Evolutionary conservation across 1,140 invertebrate genomes (phyloP).

Genomic region (Microplitis mediator): DNA sequence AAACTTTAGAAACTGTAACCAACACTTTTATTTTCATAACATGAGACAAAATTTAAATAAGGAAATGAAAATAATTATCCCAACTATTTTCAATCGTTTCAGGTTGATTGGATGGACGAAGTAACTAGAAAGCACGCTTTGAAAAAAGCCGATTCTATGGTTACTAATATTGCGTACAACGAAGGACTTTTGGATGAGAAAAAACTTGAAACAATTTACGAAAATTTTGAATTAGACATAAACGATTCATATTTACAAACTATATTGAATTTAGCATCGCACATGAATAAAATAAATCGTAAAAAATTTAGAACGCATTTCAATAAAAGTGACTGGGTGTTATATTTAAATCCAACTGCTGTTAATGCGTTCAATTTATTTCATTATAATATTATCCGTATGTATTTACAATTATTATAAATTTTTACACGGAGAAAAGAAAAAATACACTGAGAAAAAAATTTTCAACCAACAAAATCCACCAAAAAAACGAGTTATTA

Average conservation of each 20-base stretch:
- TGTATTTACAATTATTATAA: conserved; percentile 48
- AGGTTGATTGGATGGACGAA: conserved; percentile 90
- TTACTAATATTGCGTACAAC: conserved; percentile 81
- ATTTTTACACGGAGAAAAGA: too few relatives aligned
- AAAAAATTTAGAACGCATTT: conserved; percentile 76
- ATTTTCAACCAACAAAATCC: too few relatives aligned
- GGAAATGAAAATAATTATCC: not conserved
- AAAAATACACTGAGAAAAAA: too few relatives aligned
- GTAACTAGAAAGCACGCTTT: conserved; percentile 74
- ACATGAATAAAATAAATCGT: conserved; percentile 69
- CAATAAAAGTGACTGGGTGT: conserved; percentile 84
- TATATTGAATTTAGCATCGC: conserved; percentile 74
- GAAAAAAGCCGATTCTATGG: conserved; percentile 76
- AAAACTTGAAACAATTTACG: conserved; percentile 79
- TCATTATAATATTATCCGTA: conserved; percentile 84
- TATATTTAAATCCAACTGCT: conserved; percentile 76
- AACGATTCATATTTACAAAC: conserved; percentile 73
- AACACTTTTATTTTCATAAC: not conserved
- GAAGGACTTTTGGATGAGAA: conserved; percentile 78
- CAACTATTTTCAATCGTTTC: not conserved
- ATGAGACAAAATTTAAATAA: not conserved
- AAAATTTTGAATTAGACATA: conserved; percentile 72
- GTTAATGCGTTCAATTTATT: conserved; percentile 86
- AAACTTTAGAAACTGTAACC: conserved; percentile 45
- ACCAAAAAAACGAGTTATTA: too few relatives aligned